These are phyloP conservation scores for Corvus moneduloides DNA, from an alignment of 2,113 vertebrate species.

Conservation along the genomic window DNA sequence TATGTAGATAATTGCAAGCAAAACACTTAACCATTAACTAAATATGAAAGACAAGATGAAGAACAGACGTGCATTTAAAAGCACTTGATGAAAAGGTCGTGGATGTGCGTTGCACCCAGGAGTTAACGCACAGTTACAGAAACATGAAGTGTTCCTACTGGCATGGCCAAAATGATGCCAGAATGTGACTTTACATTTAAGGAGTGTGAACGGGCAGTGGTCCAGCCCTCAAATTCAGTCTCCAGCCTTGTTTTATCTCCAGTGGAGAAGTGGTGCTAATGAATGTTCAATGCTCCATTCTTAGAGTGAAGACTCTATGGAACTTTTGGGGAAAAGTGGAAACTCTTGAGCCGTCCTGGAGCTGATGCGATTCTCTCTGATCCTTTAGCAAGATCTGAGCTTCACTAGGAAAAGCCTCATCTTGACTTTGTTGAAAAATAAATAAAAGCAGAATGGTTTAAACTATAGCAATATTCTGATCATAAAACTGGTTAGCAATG, in stretches of 20 bases:
- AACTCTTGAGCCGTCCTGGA: not conserved
- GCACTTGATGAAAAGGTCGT: not conserved
- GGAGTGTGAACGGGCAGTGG: accelerated
- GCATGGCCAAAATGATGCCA: not conserved
- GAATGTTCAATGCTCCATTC: not conserved
- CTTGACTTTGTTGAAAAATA: not conserved
- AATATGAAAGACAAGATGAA: not conserved
- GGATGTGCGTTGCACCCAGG: not conserved
- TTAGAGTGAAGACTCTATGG: not conserved
- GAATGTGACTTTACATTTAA: not conserved
- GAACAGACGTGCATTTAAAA: not conserved
- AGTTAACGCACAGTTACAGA: not conserved
- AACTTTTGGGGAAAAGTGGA: not conserved
- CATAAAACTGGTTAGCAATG: not conserved
- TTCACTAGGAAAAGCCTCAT: not conserved
- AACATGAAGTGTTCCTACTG: not conserved
- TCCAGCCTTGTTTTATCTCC: not conserved
- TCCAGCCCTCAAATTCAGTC: not conserved
- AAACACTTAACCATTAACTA: not conserved
- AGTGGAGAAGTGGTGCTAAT: not conserved
- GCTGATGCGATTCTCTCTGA: not conserved
- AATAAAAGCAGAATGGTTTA: not conserved
- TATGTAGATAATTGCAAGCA: not conserved
- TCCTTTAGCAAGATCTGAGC: not conserved
- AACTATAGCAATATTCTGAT: not conserved